Conservation (phyloP, 2,888 invertebrate genomes). For the Plemyria rubiginata region DNA sequence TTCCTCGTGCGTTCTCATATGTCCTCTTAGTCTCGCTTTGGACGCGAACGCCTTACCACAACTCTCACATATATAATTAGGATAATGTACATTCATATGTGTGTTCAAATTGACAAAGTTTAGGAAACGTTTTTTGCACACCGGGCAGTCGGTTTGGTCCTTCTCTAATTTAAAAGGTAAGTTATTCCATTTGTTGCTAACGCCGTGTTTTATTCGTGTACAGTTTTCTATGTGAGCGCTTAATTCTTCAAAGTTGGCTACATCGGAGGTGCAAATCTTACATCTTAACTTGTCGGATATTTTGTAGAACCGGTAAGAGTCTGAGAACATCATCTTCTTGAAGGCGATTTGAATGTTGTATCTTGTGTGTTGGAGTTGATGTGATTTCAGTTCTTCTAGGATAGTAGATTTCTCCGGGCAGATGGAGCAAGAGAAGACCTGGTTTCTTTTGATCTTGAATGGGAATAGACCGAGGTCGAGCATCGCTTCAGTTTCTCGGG, state of each 20-base stretch:
- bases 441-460: constrained; percentile 69
- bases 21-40: constrained; percentile 75
- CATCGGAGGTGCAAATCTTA: constrained; percentile 67
- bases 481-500: constrained; percentile 63
- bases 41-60: constrained; percentile 84
- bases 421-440: constrained; percentile 61
- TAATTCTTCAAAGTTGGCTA: constrained; percentile 60
- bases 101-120: constrained; percentile 76
- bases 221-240: constrained; percentile 66
- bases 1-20: constrained; percentile 81
- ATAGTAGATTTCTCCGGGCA: constrained; percentile 63
- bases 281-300: constrained; percentile 55
- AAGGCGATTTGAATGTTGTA: constrained; percentile 65
- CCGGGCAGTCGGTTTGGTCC: constrained; percentile 74
- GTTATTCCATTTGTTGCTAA: constrained; percentile 59
- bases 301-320: constrained; percentile 66
- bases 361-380: constrained; percentile 62
- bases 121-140: constrained; percentile 72
- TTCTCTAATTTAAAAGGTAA: constrained; percentile 77
- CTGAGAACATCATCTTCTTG: constrained; percentile 70
- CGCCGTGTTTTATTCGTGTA: constrained; percentile 51
- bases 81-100: constrained; percentile 82
- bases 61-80: constrained; percentile 79
- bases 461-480: constrained; percentile 68
- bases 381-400: constrained; percentile 64